Evolutionary conservation across 2,797 vertebrate genomes (phyloP).

Genomic region (Hippopotamyrus pictus): DNA sequence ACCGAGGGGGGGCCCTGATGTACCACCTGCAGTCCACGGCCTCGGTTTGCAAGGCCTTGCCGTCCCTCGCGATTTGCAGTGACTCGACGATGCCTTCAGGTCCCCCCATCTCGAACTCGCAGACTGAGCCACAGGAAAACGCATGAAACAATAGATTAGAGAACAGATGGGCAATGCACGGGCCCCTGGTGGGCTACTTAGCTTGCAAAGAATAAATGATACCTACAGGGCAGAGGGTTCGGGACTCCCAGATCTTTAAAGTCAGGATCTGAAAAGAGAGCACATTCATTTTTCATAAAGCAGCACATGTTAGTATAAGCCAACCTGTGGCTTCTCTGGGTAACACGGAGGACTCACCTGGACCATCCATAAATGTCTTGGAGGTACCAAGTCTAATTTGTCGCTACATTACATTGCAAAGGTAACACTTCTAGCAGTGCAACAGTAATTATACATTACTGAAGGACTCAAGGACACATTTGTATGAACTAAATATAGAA

Average conservation of each 20-base stretch:
- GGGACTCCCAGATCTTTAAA: conserved; percentile 93
- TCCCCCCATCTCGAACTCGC: conserved; percentile 96
- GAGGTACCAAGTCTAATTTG: neutral
- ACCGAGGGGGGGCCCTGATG: conserved; percentile 88
- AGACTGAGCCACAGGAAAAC: conserved; percentile 63
- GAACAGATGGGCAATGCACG: conserved; percentile 8
- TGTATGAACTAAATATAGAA: neutral
- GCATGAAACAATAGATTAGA: conserved; percentile 32
- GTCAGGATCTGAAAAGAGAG: conserved; percentile 88
- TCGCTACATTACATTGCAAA: neutral
- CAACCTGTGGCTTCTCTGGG: conserved; percentile 8
- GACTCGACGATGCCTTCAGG: conserved; percentile 98
- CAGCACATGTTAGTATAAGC: conserved; percentile 10
- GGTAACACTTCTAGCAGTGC: neutral
- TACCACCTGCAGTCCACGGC: conserved; percentile 99
- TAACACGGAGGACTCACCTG: neutral
- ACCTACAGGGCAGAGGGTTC: conserved; percentile 95
- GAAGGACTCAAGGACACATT: neutral
- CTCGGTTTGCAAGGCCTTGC: conserved; percentile 82
- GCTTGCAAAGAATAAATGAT: conserved; percentile 37
- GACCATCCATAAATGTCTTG: neutral
- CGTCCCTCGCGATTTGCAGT: conserved; percentile 88
- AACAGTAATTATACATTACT: neutral
- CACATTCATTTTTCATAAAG: conserved; percentile 33
- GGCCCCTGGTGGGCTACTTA: conserved; percentile 27